Conservation (phyloP, 2,797 vertebrate genomes). For the Darevskia nairensis region DNA sequence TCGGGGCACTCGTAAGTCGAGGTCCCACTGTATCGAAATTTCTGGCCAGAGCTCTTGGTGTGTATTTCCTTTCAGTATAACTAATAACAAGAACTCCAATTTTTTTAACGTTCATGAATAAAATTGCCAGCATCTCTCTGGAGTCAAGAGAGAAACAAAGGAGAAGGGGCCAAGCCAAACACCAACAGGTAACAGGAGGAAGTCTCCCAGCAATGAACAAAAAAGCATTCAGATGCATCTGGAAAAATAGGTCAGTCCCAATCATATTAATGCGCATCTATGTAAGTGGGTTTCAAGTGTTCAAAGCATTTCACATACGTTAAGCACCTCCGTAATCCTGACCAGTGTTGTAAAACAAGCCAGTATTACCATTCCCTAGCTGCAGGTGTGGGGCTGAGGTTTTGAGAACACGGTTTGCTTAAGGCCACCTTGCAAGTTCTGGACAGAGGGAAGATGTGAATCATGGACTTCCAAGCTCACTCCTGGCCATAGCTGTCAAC, state of each 20-base stretch:
- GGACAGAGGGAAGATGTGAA: background rate
- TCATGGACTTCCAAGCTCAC: background rate
- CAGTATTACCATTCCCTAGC: background rate
- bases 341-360: background rate
- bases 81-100: no score
- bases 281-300: background rate
- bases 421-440: background rate
- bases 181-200: background rate
- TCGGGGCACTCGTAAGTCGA: no score
- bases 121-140: background rate
- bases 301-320: background rate
- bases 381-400: background rate
- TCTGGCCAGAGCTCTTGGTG: no score
- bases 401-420: background rate
- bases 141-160: background rate
- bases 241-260: background rate
- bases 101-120: no score
- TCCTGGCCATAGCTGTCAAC: background rate
- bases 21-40: no score
- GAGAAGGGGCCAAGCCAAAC: background rate
- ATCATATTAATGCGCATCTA: background rate
- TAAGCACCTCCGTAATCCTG: background rate
- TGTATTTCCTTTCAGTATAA: no score
- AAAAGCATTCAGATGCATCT: background rate
- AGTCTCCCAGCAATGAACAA: background rate